phyloP scores from a whole-genome alignment of 2,888 invertebrate genomes.

The Chymomyza caudatula region DNA sequence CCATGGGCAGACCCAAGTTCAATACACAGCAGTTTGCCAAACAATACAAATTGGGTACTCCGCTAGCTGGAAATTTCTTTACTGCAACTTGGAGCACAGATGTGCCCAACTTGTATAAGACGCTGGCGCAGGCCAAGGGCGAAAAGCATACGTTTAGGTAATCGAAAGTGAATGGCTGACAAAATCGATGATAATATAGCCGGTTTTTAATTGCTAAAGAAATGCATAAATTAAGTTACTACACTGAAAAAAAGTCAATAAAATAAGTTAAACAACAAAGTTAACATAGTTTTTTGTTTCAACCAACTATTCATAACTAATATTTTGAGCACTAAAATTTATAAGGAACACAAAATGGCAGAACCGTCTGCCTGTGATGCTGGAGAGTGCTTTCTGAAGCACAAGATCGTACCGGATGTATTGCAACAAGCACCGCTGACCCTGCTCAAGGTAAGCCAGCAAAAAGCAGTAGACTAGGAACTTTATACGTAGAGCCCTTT shows the following conservation, averaged over 20 bases:
- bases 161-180: not conserved
- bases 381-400: slow-evolving; percentile 25
- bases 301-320: not conserved
- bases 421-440: slow-evolving; percentile 27
- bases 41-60: slow-evolving; percentile 86
- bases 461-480: not conserved
- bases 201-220: slow-evolving; percentile 46
- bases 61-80: slow-evolving; percentile 68
- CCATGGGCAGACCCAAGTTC: slow-evolving; percentile 80
- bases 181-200: slow-evolving; percentile 17
- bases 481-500: not conserved
- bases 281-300: not conserved
- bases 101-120: slow-evolving; percentile 74
- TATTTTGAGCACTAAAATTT: not conserved
- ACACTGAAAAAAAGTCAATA: slow-evolving; percentile 29
- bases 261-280: not conserved
- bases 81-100: slow-evolving; percentile 68
- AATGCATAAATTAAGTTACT: slow-evolving; percentile 47
- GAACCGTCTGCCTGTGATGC: slow-evolving; percentile 1
- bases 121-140: slow-evolving; percentile 35
- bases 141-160: not conserved
- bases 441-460: slow-evolving; percentile 42
- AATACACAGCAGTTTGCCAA: slow-evolving; percentile 85
- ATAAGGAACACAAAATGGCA: not conserved
- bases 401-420: slow-evolving; percentile 45